Percentiles rank a stretch among this genome's conserved stretches.
phyloP scores from a whole-genome alignment of 1,140 invertebrate species.

The Cyclargus thomasi region DNA sequence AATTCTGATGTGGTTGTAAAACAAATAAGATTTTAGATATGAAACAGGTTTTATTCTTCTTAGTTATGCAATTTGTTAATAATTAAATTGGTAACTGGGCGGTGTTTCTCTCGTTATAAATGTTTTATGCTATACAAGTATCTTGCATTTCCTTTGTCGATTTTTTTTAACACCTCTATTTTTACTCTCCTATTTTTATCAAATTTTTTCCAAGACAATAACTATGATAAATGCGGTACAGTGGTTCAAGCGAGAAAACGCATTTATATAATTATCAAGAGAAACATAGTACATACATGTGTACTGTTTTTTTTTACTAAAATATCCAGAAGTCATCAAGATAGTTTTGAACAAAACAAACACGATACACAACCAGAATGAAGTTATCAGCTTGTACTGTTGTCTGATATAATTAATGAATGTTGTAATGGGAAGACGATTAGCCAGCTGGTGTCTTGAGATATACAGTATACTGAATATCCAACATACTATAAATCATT shows the following conservation, averaged over 20 bases:
- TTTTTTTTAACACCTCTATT: too few species aligned
- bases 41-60: neutral
- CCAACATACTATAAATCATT: neutral
- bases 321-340: neutral
- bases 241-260: too few species aligned
- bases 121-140: too few species aligned
- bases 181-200: too few species aligned
- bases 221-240: too few species aligned
- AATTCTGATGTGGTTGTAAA: neutral
- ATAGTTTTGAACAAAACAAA: neutral
- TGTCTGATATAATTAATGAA: conserved; percentile 8
- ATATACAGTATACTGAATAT: neutral
- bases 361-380: neutral
- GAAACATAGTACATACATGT: too few species aligned
- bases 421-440: conserved; percentile 9
- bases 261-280: too few species aligned
- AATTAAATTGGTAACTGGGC: too few species aligned
- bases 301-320: neutral
- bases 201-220: too few species aligned
- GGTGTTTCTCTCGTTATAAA: too few species aligned
- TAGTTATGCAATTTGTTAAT: too few species aligned
- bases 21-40: neutral
- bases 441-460: neutral
- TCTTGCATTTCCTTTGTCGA: too few species aligned
- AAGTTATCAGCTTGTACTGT: neutral